These are phyloP conservation scores for Tenebrosternarchus preto DNA, from an alignment of 2,113 vertebrate species.

Conservation along the genomic window DNA sequence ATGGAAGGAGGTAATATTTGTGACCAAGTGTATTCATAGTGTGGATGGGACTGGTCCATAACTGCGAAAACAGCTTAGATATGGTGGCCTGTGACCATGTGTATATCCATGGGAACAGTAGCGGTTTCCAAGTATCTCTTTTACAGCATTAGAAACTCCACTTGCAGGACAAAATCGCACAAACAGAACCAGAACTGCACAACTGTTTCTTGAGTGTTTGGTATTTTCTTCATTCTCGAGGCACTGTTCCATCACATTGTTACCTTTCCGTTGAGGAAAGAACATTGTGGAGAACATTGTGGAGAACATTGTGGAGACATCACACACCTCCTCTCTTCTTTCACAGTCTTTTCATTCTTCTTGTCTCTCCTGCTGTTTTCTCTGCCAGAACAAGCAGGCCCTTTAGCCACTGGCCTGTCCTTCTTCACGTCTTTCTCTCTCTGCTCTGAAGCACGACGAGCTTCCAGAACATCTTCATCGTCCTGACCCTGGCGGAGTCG, in stretches of 20 bases:
- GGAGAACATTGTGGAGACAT: constrained; percentile 2
- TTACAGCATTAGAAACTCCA: too few species aligned
- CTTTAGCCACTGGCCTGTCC: constrained; percentile 72
- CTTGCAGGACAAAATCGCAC: too few species aligned
- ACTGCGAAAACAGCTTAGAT: too few species aligned
- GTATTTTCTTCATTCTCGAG: background rate
- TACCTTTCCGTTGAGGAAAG: background rate
- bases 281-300: background rate
- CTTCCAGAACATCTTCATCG: constrained; percentile 66
- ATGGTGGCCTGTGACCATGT: too few species aligned
- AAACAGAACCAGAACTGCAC: too few species aligned
- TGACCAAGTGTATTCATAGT: too few species aligned
- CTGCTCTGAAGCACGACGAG: constrained; percentile 68
- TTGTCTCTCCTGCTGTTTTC: constrained; percentile 57
- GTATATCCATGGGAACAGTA: too few species aligned
- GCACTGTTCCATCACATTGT: background rate
- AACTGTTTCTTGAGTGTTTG: too few species aligned
- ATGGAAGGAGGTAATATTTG: too few species aligned
- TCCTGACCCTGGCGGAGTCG: constrained; percentile 70
- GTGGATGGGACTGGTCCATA: too few species aligned
- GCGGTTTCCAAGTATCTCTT: too few species aligned
- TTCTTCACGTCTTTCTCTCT: constrained; percentile 69
- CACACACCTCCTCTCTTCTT: background rate
- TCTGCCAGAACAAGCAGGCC: constrained; percentile 67
- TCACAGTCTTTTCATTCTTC: constrained; percentile 43